A percentile compares a stretch with the other conserved stretches of the same genome.
Conservation (phyloP, 1,140 invertebrate genomes). For the Heliconius hermathena region DNA sequence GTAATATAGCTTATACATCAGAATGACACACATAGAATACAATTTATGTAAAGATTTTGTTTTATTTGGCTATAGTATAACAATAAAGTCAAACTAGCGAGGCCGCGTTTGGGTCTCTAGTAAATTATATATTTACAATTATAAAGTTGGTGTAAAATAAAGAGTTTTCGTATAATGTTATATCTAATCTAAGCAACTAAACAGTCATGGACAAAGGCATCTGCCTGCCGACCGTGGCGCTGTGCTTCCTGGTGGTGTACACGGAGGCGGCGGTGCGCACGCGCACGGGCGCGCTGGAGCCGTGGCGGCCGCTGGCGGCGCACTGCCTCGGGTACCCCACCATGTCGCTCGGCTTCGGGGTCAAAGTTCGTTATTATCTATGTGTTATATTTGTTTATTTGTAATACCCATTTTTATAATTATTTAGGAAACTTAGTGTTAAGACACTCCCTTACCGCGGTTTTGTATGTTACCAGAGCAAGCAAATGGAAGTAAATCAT, state of each 20-base stretch:
- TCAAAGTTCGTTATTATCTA: not conserved
- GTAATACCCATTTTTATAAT: not conserved
- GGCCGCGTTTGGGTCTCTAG: too few relatives aligned
- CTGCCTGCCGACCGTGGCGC: slow-evolving; percentile 95
- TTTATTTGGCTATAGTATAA: too few relatives aligned
- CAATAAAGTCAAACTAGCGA: too few relatives aligned
- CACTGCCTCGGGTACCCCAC: slow-evolving; percentile 99
- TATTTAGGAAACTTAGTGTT: not conserved
- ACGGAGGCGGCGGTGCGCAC: slow-evolving; percentile 95
- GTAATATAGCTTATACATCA: too few relatives aligned
- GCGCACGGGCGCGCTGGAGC: slow-evolving; percentile 85
- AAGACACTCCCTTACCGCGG: not conserved
- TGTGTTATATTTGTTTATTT: not conserved
- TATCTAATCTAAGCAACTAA: not conserved
- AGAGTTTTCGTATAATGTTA: too few relatives aligned
- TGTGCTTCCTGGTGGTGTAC: slow-evolving; percentile 98
- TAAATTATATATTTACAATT: too few relatives aligned
- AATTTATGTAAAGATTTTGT: too few relatives aligned
- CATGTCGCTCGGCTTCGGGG: slow-evolving; percentile 97
- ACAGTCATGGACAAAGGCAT: slow-evolving; percentile 91
- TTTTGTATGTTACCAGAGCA: too few relatives aligned
- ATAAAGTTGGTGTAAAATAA: too few relatives aligned
- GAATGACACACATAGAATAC: too few relatives aligned
- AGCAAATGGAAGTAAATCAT: too few relatives aligned
- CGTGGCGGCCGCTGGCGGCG: slow-evolving; percentile 98